Evolutionary conservation across 2,888 invertebrate species (phyloP).

Genomic region (Macrosiphum euphorbiae): DNA sequence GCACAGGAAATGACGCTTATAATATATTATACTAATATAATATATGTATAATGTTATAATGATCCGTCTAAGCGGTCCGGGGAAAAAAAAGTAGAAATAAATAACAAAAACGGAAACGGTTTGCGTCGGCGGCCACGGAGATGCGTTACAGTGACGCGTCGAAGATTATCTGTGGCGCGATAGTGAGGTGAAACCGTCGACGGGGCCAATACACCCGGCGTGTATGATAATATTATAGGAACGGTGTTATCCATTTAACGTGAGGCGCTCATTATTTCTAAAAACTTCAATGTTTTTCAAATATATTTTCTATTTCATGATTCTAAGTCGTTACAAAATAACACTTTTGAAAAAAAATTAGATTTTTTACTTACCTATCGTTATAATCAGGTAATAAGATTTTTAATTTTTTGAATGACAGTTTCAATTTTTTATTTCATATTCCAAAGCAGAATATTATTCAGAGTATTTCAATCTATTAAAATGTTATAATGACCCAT

Average conservation of each 20-base stretch:
- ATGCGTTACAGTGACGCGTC: neutral
- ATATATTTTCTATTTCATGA: too few species aligned
- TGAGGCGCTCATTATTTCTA: too few species aligned
- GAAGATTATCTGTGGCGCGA: neutral
- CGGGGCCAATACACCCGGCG: neutral
- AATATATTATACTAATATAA: neutral
- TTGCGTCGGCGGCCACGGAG: neutral
- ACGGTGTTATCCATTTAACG: too few species aligned
- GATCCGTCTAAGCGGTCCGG: conserved; percentile 8
- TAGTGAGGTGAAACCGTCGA: neutral
- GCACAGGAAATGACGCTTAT: conserved; percentile 40
- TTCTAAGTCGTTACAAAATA: too few species aligned
- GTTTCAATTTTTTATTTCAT: too few species aligned
- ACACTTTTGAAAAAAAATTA: too few species aligned
- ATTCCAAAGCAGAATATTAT: too few species aligned
- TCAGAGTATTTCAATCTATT: too few species aligned
- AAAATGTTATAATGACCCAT: conserved; percentile 8
- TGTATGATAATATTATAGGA: neutral
- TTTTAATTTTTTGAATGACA: too few species aligned
- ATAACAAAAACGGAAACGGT: neutral
- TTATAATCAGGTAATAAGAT: too few species aligned
- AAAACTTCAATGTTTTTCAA: too few species aligned
- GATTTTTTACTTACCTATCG: too few species aligned
- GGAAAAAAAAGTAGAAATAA: neutral
- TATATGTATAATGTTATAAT: neutral